Evolutionary conservation across 2,888 invertebrate species (phyloP), one percentile per base, ranked within the genome.

Genomic region (Acrobasis repandana): DNA sequence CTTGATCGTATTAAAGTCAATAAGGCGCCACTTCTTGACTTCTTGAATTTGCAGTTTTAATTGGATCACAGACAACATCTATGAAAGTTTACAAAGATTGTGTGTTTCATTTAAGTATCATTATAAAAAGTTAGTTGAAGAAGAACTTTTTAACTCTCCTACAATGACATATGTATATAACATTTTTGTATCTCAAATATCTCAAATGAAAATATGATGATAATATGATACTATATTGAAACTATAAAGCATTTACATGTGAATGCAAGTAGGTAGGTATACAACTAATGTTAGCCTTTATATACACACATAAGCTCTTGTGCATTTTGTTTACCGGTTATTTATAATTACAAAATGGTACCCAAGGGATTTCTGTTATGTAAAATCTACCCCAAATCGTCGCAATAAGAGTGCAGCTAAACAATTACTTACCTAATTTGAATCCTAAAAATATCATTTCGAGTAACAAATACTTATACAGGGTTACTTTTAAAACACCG

Each of bases 401-500:
- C 1, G 16, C 11, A 49, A 11, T 33, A 28, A 50, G 14, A 28
- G 28, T 50, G 28, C 20, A 50, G 28, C 14, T 28, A 50, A 50
- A 57, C 50, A 33, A 52, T 46, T 52, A 33, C 3, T 52, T 60
- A 43, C 43, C 43, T 43, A 43, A 14, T 60, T 43, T 43, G 16
- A 33, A 54, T 14, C 18, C 28, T 52, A 58, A 58, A 57, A 57
- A 63, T 63, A 60, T 60, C 57, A 33, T 54, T 58, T 57, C 57
- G 60, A 60, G 63, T 60, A 47, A 14, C 48, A 11, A 61, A 50
- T 54, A 54, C 48, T n/a, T n/a, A n/a, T n/a, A n/a, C n/a, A n/a
- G n/a, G n/a, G n/a, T n/a, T n/a, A n/a, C n/a, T n/a, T n/a, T n/a
- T n/a, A n/a, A n/a, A n/a, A n/a, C n/a, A n/a, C n/a, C n/a, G n/a